Base-by-base conservation (phyloP, 2,888 invertebrate species). In the Lordiphosa andalusiaca region DNA sequence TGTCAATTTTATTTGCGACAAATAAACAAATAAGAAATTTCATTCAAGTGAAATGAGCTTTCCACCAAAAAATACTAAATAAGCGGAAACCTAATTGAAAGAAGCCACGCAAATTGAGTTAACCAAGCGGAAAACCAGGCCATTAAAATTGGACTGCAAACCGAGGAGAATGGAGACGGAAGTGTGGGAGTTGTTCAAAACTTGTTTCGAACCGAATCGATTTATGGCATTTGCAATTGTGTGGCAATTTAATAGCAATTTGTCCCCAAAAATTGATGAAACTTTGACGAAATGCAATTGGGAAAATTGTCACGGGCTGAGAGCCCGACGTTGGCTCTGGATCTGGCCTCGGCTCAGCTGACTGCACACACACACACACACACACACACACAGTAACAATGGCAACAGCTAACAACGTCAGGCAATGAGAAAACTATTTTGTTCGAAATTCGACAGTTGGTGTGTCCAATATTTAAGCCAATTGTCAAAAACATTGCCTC, bases 51-150 rank as follows among this genome's bases (percentile, higher is more conserved):
- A 60, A 75, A 69, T 64, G 64, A 70, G 64, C 75, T 69, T 64
- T 67, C 39, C 51, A 55, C 52, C 6, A 64, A 44, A 53, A 55
- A 50, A 63, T 48, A 60, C 55, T 48, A 44, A 44, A 64, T 16
- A 23, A 64, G 57, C 80, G 76, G 80, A 80, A 77, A 73, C 73
- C 71, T 86, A 86, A 85, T 86, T 86, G 84, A 75, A 75, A 73
- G 68, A 70, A 81, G 75, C 75, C 86, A 86, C 86, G 86, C 86
- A 78, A 74, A 85, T 71, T 73, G 68, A 80, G 75, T 70, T 81
- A 86, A 71, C 84, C 78, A 86, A 78, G 84, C 86, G 86, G 86
- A 81, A 86, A 86, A 75, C 86, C 86, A 83, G 74, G 65, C 78
- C 67, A 84, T 77, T 84, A 77, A 77, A 82, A 77, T 67, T 71